These are phyloP conservation scores for Pterostichus madidus DNA, from an alignment of 2,888 invertebrate genomes.

Conservation along the genomic window DNA sequence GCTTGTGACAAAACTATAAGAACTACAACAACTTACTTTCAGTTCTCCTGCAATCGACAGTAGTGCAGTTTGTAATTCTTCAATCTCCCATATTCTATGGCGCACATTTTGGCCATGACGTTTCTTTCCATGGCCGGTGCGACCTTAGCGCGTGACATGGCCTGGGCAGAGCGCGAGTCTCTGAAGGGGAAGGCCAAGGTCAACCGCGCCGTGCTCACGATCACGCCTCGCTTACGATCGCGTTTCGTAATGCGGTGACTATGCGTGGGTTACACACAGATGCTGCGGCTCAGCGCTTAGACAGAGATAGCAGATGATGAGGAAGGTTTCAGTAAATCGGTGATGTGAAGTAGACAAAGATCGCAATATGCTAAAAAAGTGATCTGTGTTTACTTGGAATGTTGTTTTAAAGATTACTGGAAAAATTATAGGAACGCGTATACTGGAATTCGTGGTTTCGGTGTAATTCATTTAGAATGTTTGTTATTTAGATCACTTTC, in stretches of 20 bases:
- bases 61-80: not conserved
- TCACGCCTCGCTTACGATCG: slow-evolving; percentile 27
- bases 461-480: too few species aligned
- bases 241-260: slow-evolving; percentile 16
- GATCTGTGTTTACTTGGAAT: slow-evolving; percentile 1
- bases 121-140: slow-evolving; percentile 11
- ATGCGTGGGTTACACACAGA: slow-evolving; percentile 24
- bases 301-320: not conserved
- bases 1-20: too few species aligned
- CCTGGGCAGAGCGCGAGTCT: not conserved
- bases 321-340: not conserved
- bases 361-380: not conserved
- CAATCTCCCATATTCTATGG: not conserved
- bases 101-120: slow-evolving; percentile 17
- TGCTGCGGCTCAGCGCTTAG: not conserved
- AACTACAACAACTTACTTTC: too few species aligned
- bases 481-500: too few species aligned
- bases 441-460: too few species aligned
- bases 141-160: slow-evolving; percentile 34
- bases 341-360: not conserved
- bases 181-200: slow-evolving; percentile 51
- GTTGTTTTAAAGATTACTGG: too few species aligned
- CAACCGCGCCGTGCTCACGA: not conserved
- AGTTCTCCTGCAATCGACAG: too few species aligned
- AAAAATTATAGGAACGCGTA: too few species aligned